Conservation (phyloP, 2,113 vertebrate genomes). For the Glaucomys volans region DNA sequence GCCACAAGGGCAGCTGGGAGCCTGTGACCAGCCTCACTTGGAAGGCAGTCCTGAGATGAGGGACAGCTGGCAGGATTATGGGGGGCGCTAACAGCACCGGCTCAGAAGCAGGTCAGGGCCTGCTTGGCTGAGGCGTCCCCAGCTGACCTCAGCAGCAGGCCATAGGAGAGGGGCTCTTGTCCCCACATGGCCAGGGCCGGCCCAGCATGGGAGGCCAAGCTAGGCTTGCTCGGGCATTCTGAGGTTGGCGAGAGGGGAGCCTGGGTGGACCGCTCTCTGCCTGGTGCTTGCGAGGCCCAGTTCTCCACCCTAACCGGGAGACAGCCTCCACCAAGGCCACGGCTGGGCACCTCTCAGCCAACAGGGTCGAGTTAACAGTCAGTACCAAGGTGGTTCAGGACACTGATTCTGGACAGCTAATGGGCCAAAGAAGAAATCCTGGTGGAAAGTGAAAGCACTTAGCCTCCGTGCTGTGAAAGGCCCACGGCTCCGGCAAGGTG, state of each 20-base stretch:
- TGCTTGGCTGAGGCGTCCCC: background rate
- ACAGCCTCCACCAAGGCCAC: accelerated
- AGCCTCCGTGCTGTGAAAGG: too few relatives aligned
- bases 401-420: background rate
- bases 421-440: background rate
- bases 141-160: background rate
- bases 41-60: background rate
- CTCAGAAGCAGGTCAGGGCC: accelerated
- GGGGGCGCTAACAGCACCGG: background rate
- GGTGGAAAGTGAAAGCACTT: background rate
- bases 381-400: background rate
- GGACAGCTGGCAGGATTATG: background rate
- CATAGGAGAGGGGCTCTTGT: accelerated
- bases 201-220: background rate
- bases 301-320: accelerated
- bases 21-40: accelerated
- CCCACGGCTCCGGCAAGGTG: too few relatives aligned
- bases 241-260: accelerated
- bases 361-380: too few relatives aligned
- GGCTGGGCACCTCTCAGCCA: background rate
- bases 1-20: accelerated
- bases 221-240: background rate
- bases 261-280: background rate
- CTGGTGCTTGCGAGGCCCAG: accelerated
- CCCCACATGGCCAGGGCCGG: background rate